phyloP scores from a whole-genome alignment of 2,113 vertebrate genomes.

The Syrmaticus mikado region DNA sequence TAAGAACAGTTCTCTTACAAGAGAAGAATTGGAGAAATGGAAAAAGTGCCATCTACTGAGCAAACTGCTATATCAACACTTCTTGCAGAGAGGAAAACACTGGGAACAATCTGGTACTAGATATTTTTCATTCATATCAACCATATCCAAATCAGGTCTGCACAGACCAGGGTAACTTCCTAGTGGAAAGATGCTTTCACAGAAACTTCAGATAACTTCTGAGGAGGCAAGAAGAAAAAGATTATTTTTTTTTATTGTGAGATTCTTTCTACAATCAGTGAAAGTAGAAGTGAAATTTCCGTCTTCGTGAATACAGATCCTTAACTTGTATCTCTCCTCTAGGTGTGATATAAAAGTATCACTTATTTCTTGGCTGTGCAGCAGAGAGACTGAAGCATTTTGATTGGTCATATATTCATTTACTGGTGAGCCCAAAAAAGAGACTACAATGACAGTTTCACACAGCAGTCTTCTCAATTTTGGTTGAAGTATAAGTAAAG shows the following conservation, averaged over 20 bases:
- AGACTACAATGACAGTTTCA: background rate
- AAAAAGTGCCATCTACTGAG: background rate
- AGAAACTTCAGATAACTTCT: background rate
- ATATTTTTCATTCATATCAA: background rate
- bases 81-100: background rate
- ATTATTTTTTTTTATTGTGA: background rate
- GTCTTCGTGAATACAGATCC: background rate
- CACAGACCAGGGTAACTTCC: background rate
- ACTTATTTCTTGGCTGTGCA: background rate
- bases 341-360: background rate
- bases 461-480: background rate
- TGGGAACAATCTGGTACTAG: background rate
- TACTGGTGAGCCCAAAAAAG: background rate
- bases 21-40: background rate
- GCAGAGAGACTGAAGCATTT: background rate
- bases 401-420: background rate
- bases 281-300: background rate
- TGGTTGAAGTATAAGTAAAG: background rate
- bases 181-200: background rate
- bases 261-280: background rate
- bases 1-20: background rate
- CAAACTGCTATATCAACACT: rapidly evolving
- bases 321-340: background rate
- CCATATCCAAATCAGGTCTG: background rate
- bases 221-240: background rate